Base-by-base conservation (phyloP, 2,797 vertebrate genomes). In the Lacerta bilineata region DNA sequence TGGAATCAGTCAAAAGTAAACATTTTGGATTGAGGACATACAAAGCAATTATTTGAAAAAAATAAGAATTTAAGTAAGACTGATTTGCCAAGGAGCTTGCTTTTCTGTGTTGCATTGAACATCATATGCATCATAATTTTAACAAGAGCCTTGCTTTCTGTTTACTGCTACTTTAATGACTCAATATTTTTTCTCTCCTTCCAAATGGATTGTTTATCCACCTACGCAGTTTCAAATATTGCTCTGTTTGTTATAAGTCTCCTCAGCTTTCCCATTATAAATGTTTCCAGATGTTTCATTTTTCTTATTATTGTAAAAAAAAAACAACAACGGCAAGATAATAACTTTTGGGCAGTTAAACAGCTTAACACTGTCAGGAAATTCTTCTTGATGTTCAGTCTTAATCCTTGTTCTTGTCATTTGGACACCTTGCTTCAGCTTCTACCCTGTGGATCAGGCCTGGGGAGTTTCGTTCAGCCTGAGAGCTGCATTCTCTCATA, bases 241-340 rank as follows among this genome's bases (percentile, higher is more conserved):
- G 25, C 61, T 89, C 78, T 78, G 77, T 92, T 95, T 92, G 87
- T 90, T 71, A 90, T 89, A 82, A 79, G 61, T 5, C 46, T 78
- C 55, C 75, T 90, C 88, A 91, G 91, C 80, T 95, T 91, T 93
- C 90, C 90, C 77, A 90, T 89, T 91, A 88, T 93, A 94, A 95
- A 91, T 92, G 55, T 94, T 96, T 96, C 93, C 93, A 96, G 84
- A 50, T 29, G 92, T 93, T 92, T 61, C 87, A 87, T 93, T 92
- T 90, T 81, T 33, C 39, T 20, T 91, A 89, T 6, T 88, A 55
- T 55, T 64, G 50, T 55, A 55, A 55, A 55, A 55, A 55, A 55
- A 55, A 55, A 43, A 75, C 33, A 9, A 43, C 36, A 39, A 9
- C 55, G 18, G 20, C 46, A 66, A 76, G n/a, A 75, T 41, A 74